Base-by-base conservation (phyloP, 2,888 invertebrate genomes). In the Pachliopta kotzebuea region DNA sequence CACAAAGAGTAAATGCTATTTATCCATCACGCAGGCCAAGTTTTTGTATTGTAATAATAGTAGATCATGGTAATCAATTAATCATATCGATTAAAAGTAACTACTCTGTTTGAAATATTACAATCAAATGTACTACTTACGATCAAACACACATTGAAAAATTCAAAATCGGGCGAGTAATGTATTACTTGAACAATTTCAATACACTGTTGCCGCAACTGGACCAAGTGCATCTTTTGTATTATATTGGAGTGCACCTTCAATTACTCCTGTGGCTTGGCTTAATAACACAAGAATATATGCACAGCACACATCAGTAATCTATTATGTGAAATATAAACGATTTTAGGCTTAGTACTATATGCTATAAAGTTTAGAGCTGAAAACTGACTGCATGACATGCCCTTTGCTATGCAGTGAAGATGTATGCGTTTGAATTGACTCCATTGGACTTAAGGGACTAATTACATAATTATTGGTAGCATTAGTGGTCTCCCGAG, bases 351-450 rank as follows among this genome's bases (percentile, higher is more conserved):
- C 56, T n/a, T 20, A 20, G 31, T 9, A 1, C 0, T n/a, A 20
- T 52, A 4, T 1, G 4, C 18, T 17, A 52, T 56, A 62, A 20
- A 52, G 52, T 11, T 42, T 37, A 57, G 14, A 52, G 7, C 56
- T 21, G 31, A 56, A 11, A 4, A 26, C 29, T 56, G 29, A 45
- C n/a, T 61, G 3, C 23, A 24, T 21, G 23, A 29, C 55, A 29
- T 56, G 18, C 60, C 37, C 37, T 45, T 18, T 37, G 31, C 23
- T 31, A 42, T 20, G 9, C 1, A 50, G 6, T 31, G 23, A 17
- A 23, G n/a, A 59, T 63, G 63, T 63, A 58, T 63, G 58, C 21
- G 63, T 58, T 6, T 20, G 21, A 11, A 37, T 21, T 18, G 54
- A 49, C 55, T 63, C 63, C 58, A 59, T 59, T 59, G 26, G 11